Evolutionary conservation across 2,888 invertebrate species (phyloP), one percentile per base, ranked within the genome.

Genomic region (Drosophila colorata): DNA sequence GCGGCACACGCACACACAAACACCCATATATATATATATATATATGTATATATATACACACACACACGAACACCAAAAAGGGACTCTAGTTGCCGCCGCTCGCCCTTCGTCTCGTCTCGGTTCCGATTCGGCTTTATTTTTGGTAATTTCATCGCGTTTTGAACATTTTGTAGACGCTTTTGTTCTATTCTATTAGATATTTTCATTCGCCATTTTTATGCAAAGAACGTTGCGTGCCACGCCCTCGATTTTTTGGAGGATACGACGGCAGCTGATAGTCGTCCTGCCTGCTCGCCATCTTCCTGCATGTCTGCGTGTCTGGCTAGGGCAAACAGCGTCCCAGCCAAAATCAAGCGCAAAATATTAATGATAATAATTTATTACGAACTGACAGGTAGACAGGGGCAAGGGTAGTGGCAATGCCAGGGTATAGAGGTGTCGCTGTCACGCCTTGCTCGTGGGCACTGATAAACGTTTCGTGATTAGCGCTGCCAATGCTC

Each of bases 301-400:
- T 57, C 43, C 53, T 44, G 66, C 46, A 57, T 20, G 61, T 33
- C 40, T 18, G 11, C 16, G 44, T 72, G 63, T 69, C 53, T 52
- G 51, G 51, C 60, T 35, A 60, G 35, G 41, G 59, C 61, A 63
- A 59, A 63, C 59, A 63, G 28, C 46, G 51, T 37, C 33, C 46
- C 38, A 16, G 67, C 61, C 74, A 79, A 81, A 79, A 79, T 76
- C 82, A 82, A 82, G 80, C 74, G 77, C 77, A 81, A 81, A 82
- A 82, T 82, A 81, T 82, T 81, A 82, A 81, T 82, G 82, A 81
- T 81, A 81, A 81, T 81, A 81, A 81, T 81, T 81, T 82, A 81
- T 81, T 78, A 80, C 67, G 65, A 65, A 78, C 69, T 81, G 81
- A 81, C 81, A 81, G 82, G 82, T 82, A 74, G 68, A 65, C 64